A percentile compares a stretch with the other conserved stretches of the same genome.
Evolutionary conservation across 2,797 vertebrate species (phyloP).

Genomic region (Sphaeramia orbicularis): DNA sequence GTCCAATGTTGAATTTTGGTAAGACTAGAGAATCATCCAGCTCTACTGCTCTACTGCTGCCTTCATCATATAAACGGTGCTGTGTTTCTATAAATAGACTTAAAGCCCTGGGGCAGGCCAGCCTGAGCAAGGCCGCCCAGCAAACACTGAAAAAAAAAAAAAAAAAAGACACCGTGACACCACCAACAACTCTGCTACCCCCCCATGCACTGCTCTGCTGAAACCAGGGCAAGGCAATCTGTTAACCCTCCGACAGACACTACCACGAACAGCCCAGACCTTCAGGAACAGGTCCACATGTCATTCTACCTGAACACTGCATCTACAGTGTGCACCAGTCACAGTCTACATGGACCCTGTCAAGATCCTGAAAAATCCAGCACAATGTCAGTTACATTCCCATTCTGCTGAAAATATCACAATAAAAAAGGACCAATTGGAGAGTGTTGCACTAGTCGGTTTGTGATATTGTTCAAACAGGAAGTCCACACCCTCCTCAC

Average conservation of each 20-base stretch:
- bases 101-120: constrained; percentile 66
- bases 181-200: constrained; percentile 33
- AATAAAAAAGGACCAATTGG: no score
- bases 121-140: constrained; percentile 58
- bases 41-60: constrained; percentile 38
- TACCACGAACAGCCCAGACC: neutral
- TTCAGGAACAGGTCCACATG: neutral
- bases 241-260: constrained; percentile 17
- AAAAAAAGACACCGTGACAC: constrained; percentile 31
- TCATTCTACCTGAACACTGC: constrained; percentile 3
- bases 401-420: no score
- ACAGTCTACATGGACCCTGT: neutral
- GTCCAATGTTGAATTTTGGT: constrained; percentile 39
- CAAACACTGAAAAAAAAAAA: constrained; percentile 39
- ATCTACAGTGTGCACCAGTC: neutral
- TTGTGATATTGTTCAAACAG: no score
- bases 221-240: constrained; percentile 31
- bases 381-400: no score
- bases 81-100: constrained; percentile 82
- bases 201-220: constrained; percentile 2
- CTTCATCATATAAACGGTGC: constrained; percentile 67
- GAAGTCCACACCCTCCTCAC: no score
- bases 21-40: constrained; percentile 37
- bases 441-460: no score
- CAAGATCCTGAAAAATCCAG: no score